phyloP scores from a whole-genome alignment of 2,797 vertebrate genomes.

The Harpagifer antarcticus region DNA sequence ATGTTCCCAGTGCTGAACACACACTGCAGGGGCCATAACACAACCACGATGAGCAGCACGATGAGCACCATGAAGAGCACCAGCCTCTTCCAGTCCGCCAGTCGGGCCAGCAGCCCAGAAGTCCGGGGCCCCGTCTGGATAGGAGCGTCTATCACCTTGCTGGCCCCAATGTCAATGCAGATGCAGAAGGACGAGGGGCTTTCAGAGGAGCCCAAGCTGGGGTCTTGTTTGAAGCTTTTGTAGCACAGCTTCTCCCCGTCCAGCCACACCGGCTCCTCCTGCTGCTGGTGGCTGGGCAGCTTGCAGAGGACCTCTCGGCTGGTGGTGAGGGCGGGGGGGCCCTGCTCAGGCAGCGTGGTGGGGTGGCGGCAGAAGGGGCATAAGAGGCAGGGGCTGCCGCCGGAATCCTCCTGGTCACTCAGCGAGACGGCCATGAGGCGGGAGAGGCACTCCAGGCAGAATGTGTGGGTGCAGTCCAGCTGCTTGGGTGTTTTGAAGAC shows the following conservation, averaged over 20 bases:
- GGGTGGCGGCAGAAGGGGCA: slow-evolving; percentile 94
- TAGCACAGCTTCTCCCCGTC: slow-evolving; percentile 94
- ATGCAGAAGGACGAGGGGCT: slow-evolving; percentile 78
- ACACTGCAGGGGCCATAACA: slow-evolving; percentile 95
- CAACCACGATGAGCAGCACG: slow-evolving; percentile 87
- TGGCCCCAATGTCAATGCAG: slow-evolving; percentile 91
- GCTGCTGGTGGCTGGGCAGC: slow-evolving; percentile 88
- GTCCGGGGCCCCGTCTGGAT: slow-evolving; percentile 18
- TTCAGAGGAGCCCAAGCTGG: neutral
- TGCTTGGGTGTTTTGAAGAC: slow-evolving; percentile 95
- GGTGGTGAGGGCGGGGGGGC: slow-evolving; percentile 89
- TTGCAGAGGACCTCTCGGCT: slow-evolving; percentile 89
- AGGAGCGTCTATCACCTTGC: slow-evolving; percentile 67
- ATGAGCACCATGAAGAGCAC: slow-evolving; percentile 85
- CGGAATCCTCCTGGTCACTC: slow-evolving; percentile 55
- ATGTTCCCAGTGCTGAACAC: slow-evolving; percentile 90
- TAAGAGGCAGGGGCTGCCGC: slow-evolving; percentile 71
- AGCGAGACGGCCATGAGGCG: slow-evolving; percentile 87
- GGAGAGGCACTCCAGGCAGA: slow-evolving; percentile 97
- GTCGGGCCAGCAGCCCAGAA: slow-evolving; percentile 63
- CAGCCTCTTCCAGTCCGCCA: slow-evolving; percentile 90
- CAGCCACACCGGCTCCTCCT: slow-evolving; percentile 90
- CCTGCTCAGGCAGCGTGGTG: slow-evolving; percentile 87
- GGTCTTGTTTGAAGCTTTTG: slow-evolving; percentile 66
- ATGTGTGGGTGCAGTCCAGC: slow-evolving; percentile 93